These are phyloP conservation scores for Ridgeia piscesae DNA, from an alignment of 1,140 invertebrate species.

Conservation along the genomic window DNA sequence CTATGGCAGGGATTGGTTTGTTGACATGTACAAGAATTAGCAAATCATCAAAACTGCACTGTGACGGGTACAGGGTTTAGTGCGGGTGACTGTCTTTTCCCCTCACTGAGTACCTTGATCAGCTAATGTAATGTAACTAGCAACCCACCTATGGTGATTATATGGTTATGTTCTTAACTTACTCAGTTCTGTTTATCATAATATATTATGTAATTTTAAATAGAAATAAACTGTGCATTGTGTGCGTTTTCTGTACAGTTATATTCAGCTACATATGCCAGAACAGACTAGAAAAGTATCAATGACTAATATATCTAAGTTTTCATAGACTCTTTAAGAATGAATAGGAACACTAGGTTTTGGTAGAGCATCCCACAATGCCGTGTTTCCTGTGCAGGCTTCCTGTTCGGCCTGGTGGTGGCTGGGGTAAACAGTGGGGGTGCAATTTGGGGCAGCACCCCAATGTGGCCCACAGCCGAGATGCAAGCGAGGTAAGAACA, in stretches of 20 bases:
- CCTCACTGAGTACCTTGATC: no score
- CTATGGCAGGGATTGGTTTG: no score
- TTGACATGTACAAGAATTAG: no score
- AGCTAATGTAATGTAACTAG: no score
- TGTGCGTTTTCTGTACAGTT: neutral
- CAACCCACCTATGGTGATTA: no score
- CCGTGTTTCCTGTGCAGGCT: conserved; percentile 61
- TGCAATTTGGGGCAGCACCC: conserved; percentile 70
- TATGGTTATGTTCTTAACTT: neutral
- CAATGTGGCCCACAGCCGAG: conserved; percentile 78
- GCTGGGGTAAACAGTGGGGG: conserved; percentile 59
- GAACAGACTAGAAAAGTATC: no score
- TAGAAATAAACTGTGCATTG: neutral
- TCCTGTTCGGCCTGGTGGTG: conserved; percentile 75
- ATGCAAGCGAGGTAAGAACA: conserved; percentile 70
- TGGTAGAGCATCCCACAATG: neutral
- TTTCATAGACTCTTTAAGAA: neutral
- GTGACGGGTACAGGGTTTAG: no score
- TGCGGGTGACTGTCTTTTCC: no score
- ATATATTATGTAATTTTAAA: neutral
- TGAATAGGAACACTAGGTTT: neutral
- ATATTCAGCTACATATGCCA: neutral
- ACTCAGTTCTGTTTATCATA: neutral
- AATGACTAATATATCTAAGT: neutral
- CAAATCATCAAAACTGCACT: no score